Evolutionary conservation across 2,797 vertebrate genomes (phyloP).

Genomic region (Aulostomus chinensis): DNA sequence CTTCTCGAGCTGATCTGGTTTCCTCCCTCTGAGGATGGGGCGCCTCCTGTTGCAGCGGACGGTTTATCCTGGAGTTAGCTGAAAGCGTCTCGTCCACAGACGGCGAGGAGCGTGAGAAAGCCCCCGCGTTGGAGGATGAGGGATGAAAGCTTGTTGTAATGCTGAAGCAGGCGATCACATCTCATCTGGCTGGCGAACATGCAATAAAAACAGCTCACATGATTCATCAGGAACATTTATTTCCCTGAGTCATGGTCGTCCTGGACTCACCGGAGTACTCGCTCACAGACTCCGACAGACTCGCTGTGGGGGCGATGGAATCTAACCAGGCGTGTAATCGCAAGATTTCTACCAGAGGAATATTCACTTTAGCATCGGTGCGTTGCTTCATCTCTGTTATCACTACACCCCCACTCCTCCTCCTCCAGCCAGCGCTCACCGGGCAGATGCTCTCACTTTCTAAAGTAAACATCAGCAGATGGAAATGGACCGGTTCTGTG

Average conservation of each 20-base stretch:
- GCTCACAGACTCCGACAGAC: conserved; percentile 25
- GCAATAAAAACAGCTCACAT: conserved; percentile 17
- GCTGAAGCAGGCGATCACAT: too few relatives aligned
- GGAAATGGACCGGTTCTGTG: conserved; percentile 59
- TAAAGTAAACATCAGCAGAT: conserved; percentile 66
- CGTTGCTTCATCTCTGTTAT: conserved; percentile 48
- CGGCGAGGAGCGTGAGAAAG: too few relatives aligned
- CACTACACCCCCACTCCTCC: conserved; percentile 24
- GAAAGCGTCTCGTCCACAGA: too few relatives aligned
- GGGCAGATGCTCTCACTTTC: conserved; percentile 51
- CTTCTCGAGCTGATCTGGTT: too few relatives aligned
- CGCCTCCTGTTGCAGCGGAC: too few relatives aligned
- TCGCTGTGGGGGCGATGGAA: conserved; percentile 55
- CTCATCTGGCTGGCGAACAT: conserved; percentile 8
- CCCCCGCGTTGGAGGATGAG: too few relatives aligned
- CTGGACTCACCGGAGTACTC: conserved; percentile 38
- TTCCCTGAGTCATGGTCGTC: conserved; percentile 21
- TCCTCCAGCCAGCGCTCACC: conserved; percentile 18
- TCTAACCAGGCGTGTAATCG: conserved; percentile 67
- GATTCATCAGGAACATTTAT: conserved; percentile 21
- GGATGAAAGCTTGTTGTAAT: too few relatives aligned
- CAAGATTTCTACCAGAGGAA: conserved; percentile 64
- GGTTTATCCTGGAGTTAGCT: too few relatives aligned
- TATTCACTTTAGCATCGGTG: conserved; percentile 64
- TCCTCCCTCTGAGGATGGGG: too few relatives aligned